Conservation (phyloP, 2,113 vertebrate species). For the Carassius carassius region DNA sequence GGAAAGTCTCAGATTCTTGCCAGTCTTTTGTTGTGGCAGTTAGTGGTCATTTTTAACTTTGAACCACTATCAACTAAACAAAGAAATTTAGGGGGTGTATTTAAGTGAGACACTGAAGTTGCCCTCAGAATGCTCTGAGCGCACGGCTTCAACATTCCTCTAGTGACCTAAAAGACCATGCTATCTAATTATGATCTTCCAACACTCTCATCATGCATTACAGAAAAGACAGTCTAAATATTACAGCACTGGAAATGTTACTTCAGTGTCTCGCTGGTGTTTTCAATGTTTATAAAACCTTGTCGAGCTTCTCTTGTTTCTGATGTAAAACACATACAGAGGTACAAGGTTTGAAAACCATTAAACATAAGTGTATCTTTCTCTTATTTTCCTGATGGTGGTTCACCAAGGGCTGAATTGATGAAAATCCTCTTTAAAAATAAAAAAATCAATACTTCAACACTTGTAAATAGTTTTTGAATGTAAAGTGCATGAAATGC, state of each 20-base stretch:
- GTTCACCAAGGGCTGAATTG: neutral
- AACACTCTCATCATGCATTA: slow-evolving; percentile 14
- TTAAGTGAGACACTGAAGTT: slow-evolving; percentile 43
- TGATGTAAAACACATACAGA: neutral
- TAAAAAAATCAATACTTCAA: neutral
- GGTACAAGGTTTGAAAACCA: neutral
- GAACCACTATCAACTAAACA: neutral
- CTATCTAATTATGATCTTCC: slow-evolving; percentile 29
- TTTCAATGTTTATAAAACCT: neutral
- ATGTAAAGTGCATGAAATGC: too few species aligned
- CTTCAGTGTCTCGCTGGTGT: neutral
- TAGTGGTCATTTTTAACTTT: neutral
- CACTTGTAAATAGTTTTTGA: too few species aligned
- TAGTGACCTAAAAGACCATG: slow-evolving; percentile 35
- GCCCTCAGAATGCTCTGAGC: slow-evolving; percentile 11
- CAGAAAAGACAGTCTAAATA: slow-evolving; percentile 27
- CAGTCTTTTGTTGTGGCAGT: neutral
- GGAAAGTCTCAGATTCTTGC: slow-evolving; percentile 13
- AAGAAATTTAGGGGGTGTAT: slow-evolving; percentile 27
- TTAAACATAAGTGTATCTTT: neutral
- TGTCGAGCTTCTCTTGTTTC: neutral
- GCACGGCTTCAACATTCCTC: slow-evolving; percentile 38
- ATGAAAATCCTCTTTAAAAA: neutral
- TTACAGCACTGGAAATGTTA: neutral
- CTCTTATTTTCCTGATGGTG: neutral